A percentile compares a stretch with the other conserved stretches of the same genome.
Evolutionary conservation across 2,113 vertebrate genomes (phyloP).

Genomic region (Rhinopomastus cyanomelas): DNA sequence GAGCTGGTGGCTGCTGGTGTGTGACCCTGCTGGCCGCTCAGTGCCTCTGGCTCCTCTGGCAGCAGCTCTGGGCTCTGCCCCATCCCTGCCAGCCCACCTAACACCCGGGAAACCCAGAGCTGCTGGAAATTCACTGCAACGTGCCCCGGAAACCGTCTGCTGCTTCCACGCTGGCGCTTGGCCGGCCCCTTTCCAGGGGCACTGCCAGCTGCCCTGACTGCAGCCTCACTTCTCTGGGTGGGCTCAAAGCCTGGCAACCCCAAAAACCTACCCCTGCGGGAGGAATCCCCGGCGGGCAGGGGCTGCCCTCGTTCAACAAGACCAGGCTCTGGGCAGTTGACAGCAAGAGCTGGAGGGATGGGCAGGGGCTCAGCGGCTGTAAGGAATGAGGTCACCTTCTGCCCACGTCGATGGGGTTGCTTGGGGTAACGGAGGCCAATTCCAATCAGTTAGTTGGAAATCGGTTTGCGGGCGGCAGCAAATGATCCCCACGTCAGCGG

Average conservation of each 20-base stretch:
- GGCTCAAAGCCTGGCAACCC: background rate
- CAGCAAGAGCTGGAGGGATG: background rate
- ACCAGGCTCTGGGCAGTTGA: background rate
- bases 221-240: background rate
- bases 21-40: background rate
- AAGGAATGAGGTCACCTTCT: constrained; percentile 31
- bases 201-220: background rate
- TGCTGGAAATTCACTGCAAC: background rate
- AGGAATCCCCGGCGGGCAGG: background rate
- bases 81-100: background rate
- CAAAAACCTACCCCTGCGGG: rapidly evolving
- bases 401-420: background rate
- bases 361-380: background rate
- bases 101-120: background rate
- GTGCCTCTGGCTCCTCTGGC: background rate
- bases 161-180: background rate
- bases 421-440: background rate
- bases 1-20: background rate
- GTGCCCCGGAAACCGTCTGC: background rate
- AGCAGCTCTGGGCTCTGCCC: background rate
- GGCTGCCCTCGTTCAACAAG: background rate
- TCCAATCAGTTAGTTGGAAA: background rate
- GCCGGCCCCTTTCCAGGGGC: background rate
- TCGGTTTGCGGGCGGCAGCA: background rate
- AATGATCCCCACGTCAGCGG: background rate